A percentile compares a stretch with the other conserved stretches of the same genome.
phyloP scores from a whole-genome alignment of 2,113 vertebrate genomes.

The Lampris incognitus region DNA sequence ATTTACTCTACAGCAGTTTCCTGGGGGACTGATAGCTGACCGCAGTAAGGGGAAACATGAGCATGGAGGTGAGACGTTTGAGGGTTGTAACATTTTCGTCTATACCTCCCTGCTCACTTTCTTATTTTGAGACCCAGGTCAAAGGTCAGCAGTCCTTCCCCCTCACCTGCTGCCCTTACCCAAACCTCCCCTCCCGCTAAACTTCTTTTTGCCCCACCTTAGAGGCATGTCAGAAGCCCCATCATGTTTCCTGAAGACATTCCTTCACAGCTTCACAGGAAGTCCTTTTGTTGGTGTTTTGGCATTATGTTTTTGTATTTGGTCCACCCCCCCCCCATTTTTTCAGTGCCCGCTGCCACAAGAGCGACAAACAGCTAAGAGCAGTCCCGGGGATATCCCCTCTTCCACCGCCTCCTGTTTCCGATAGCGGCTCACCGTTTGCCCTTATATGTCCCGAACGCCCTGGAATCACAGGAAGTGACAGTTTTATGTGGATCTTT shows the following conservation, averaged over 20 bases:
- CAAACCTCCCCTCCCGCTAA: neutral
- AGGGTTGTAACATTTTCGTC: neutral
- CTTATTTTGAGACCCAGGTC: slow-evolving; percentile 51
- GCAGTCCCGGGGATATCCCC: slow-evolving; percentile 67
- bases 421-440: slow-evolving; percentile 46
- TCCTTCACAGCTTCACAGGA: slow-evolving; percentile 61
- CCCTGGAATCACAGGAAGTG: slow-evolving; percentile 70
- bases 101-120: slow-evolving; percentile 10
- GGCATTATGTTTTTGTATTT: slow-evolving; percentile 46
- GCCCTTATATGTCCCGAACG: slow-evolving; percentile 82
- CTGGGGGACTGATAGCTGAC: neutral
- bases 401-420: slow-evolving; percentile 48
- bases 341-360: slow-evolving; percentile 40
- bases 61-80: slow-evolving; percentile 37
- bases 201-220: slow-evolving; percentile 2
- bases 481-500: slow-evolving; percentile 63
- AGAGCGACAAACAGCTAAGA: slow-evolving; percentile 64
- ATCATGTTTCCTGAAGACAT: slow-evolving; percentile 23
- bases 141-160: slow-evolving; percentile 62
- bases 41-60: neutral
- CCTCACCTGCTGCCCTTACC: neutral
- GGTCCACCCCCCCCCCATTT: slow-evolving; percentile 26
- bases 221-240: slow-evolving; percentile 26
- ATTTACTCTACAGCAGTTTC: neutral
- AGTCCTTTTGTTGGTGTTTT: slow-evolving; percentile 52